Percentiles rank a stretch among this genome's conserved stretches.
These are phyloP conservation scores for Dipodomys spectabilis DNA, from an alignment of 2,113 vertebrate species.

Conservation along the genomic window DNA sequence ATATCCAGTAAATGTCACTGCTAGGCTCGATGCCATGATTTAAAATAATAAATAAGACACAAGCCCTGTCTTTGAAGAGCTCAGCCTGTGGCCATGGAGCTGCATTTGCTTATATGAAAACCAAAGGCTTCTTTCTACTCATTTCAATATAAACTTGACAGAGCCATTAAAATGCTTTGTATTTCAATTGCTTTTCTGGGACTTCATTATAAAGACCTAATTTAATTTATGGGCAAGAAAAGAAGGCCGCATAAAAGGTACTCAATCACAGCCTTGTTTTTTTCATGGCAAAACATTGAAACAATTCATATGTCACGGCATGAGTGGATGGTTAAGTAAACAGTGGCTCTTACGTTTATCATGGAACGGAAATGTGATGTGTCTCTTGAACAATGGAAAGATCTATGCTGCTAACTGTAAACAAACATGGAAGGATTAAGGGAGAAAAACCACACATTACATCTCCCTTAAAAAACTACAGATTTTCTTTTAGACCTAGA, in stretches of 20 bases:
- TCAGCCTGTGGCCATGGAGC: neutral
- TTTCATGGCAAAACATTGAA: conserved; percentile 24
- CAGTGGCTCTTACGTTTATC: neutral
- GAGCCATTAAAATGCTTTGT: conserved; percentile 17
- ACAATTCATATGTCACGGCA: neutral
- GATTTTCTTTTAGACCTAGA: too few relatives aligned
- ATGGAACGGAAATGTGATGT: neutral
- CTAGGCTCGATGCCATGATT: neutral
- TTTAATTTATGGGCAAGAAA: neutral
- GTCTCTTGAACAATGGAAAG: too few relatives aligned
- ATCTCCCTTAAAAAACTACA: neutral
- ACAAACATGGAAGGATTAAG: neutral
- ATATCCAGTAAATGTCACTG: conserved; percentile 16
- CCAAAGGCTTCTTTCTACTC: neutral
- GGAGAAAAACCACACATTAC: neutral
- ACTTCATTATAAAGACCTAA: conserved; percentile 12
- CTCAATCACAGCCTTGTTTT: neutral
- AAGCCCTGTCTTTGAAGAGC: neutral
- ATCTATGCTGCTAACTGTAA: neutral
- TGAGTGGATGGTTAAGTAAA: conserved; percentile 36
- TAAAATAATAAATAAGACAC: neutral
- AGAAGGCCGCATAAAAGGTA: conserved; percentile 9
- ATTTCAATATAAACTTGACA: conserved; percentile 33
- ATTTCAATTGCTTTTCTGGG: conserved; percentile 53
- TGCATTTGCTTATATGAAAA: conserved; percentile 17